Base-by-base conservation (phyloP, 2,888 invertebrate genomes). In the Clitarchus hookeri region DNA sequence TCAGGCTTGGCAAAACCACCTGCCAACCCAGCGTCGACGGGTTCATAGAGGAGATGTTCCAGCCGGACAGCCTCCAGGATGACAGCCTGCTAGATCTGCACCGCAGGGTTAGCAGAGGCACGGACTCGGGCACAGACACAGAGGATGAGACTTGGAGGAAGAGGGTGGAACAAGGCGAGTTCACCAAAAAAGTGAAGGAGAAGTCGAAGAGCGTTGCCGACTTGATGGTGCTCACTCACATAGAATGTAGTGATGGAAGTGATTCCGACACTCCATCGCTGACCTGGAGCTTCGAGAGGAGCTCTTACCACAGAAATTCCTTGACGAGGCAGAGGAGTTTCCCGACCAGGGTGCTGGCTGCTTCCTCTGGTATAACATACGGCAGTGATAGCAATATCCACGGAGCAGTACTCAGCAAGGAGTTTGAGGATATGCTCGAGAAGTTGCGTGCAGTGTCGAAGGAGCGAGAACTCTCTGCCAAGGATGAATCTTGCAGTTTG, bases 201-300 rank as follows among this genome's bases (percentile, higher is more conserved):
- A 95, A 95, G 90, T 95, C 95, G 0, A 93, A 94, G 90, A 95
- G 94, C 84, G 94, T 95, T 0, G 94, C 95, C 13, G 95, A 95
- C 91, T 91, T 95, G 44, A 94, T 95, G 94, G 92, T 94, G 65
- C 91, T 95, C 80, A 95, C 95, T 23, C 95, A 95, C 88, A 94
- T 95, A 27, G 95, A 95, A 89, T 92, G 91, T 88, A 93, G 94
- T 6, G 94, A 94, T 89, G 89, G 89, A 27, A 93, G 94, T 9
- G 94, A 94, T 88, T 93, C 93, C 0, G 93, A 94, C 88, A 91
- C 92, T 13, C 91, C 92, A n/a, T 87, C 87, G 25, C 84, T 88
- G 48, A 84, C 87, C n/a, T 87, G 88, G 88, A 86, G 83, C 84
- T 87, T 86, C 85, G 87, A 86, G 25, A 80, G 87, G 36, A 83